Evolutionary conservation across 2,113 vertebrate species (phyloP), one percentile per base, ranked within the genome.

Genomic region (Puntigrus tetrazona): DNA sequence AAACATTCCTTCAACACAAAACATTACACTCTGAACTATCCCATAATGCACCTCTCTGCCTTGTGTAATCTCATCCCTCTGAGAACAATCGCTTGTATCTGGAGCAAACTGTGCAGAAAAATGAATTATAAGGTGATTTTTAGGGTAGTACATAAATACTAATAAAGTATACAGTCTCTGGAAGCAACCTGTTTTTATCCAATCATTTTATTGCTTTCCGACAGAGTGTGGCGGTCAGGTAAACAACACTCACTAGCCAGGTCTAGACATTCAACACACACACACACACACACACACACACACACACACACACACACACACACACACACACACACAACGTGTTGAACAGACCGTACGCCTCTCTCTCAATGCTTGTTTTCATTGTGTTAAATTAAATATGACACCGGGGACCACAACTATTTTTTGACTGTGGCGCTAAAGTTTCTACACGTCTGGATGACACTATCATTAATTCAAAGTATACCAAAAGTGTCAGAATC

Each of bases 31-130:
- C 79, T 79, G 85, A 74, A 74, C n/a, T 74, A 79, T 88, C 79
- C 87, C 29, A 63, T 80, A 88, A 88, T 67, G 55, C 55, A 67
- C 50, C 25, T 57, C 73, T 70, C 59, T 86, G 67, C 55, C 81
- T 31, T 41, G 59, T 50, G 74, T 75, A 85, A 86, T 47, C 29
- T 50, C 75, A 85, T 67, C 41, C 31, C 47, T 57, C 52, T 78
- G 50, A 77, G 31, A 77, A 38, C 55, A 57, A 47, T 11, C 43
- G 31, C 45, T 52, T 4, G 7, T 76, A 52, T 50, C 43, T 29
- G 16, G 4, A 50, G 72, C n/a, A 57, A 78, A 55, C 20, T 20
- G 20, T 36, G 50, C 20, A 36, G 36, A 11, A n/a, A 78, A 57
- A 57, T 36, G 5, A 22, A 78, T 13, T 25, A 7, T 57, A n/a